These are phyloP conservation scores for Asarcornis scutulata DNA, from an alignment of 2,113 vertebrate genomes.

Conservation along the genomic window DNA sequence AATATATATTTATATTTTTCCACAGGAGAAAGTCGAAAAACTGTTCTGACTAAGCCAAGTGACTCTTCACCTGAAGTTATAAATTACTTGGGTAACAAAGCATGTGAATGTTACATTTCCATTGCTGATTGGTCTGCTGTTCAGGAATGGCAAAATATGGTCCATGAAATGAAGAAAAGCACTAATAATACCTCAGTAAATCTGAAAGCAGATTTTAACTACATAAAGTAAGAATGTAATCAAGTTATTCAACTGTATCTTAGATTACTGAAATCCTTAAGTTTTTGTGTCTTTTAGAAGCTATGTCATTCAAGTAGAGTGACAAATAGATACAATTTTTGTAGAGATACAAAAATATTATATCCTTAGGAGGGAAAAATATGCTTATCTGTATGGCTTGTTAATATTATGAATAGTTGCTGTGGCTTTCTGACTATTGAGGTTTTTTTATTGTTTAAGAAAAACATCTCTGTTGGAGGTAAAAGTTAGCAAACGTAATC, in stretches of 20 bases:
- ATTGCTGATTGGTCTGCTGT: constrained; percentile 93
- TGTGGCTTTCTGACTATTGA: background rate
- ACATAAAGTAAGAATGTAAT: constrained; percentile 83
- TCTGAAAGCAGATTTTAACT: constrained; percentile 95
- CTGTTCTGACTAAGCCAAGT: constrained; percentile 88
- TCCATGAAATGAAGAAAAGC: constrained; percentile 88
- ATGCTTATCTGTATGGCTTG: background rate
- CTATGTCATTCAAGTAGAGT: background rate
- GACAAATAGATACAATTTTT: too few species aligned
- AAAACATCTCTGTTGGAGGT: background rate
- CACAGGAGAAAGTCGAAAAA: constrained; percentile 92
- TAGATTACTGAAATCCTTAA: background rate
- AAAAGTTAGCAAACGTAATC: background rate
- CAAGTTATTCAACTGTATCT: background rate
- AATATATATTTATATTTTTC: background rate
- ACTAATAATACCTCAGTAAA: constrained; percentile 83
- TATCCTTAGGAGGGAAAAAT: background rate
- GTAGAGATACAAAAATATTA: background rate
- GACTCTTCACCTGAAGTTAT: constrained; percentile 94
- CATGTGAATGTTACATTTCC: constrained; percentile 92
- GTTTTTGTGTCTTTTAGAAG: background rate
- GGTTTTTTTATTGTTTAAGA: background rate
- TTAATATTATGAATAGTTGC: background rate
- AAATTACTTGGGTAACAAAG: constrained; percentile 95
- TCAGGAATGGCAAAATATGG: constrained; percentile 93